These are phyloP conservation scores for Eleginops maclovinus DNA, from an alignment of 2,113 vertebrate genomes.

Conservation along the genomic window DNA sequence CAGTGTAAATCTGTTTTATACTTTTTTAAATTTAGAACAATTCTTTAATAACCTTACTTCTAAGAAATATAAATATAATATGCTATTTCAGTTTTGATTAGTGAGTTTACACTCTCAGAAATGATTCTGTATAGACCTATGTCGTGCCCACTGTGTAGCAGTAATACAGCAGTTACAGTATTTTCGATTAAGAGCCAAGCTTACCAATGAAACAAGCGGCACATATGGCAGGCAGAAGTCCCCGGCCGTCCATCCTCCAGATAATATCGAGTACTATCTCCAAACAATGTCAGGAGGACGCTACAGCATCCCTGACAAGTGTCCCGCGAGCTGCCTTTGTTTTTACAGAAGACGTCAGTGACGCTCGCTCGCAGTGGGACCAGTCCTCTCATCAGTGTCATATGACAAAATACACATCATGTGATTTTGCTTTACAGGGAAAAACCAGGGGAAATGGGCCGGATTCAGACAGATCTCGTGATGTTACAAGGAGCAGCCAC, in stretches of 20 bases:
- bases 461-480: conserved; percentile 21
- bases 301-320: conserved; percentile 61
- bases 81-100: neutral
- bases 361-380: conserved; percentile 26
- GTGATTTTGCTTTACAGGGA: conserved; percentile 78
- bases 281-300: conserved; percentile 35
- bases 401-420: conserved; percentile 81
- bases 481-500: conserved; percentile 29
- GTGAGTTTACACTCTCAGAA: neutral
- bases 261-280: conserved; percentile 42
- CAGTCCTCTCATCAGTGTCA: conserved; percentile 74
- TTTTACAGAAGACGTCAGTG: conserved; percentile 31
- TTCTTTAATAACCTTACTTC: neutral
- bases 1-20: neutral
- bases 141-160: rapidly evolving
- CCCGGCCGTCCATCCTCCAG: conserved; percentile 74
- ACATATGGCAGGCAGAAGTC: conserved; percentile 56
- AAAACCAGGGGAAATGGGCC: conserved; percentile 34
- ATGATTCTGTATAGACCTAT: neutral
- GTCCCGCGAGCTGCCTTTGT: conserved; percentile 32
- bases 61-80: neutral
- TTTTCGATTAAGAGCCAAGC: neutral
- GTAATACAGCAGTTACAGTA: neutral
- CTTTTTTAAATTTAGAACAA: neutral
- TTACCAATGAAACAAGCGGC: conserved; percentile 77